These are phyloP conservation scores for Catamblyrhynchus diadema DNA, from an alignment of 2,797 vertebrate species.

Conservation along the genomic window DNA sequence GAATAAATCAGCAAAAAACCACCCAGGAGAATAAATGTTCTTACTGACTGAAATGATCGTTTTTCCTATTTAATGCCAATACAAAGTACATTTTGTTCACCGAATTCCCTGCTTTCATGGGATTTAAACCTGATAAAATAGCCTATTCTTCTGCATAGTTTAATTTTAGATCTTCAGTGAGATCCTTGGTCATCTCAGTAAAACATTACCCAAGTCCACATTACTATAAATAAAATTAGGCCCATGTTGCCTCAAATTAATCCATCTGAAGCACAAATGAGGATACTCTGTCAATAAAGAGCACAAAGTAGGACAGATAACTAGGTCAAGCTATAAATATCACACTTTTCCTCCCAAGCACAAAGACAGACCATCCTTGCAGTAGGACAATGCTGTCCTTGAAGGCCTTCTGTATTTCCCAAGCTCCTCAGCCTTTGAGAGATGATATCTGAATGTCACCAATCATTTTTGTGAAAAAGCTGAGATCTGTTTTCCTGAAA, in stretches of 20 bases:
- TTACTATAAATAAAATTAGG: not conserved
- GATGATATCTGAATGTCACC: not conserved
- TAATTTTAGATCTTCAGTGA: not conserved
- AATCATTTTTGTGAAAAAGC: not conserved
- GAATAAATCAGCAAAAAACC: not conserved
- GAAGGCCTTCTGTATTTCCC: not conserved
- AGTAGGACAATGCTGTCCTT: not conserved
- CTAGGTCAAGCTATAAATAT: not conserved
- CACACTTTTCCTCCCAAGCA: not conserved
- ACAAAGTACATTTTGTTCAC: not conserved
- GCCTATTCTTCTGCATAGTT: not conserved
- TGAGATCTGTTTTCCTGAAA: not conserved
- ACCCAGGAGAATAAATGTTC: not conserved
- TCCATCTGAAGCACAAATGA: not conserved
- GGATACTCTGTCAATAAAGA: not conserved
- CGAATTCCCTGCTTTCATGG: not conserved
- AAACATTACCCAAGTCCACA: not conserved
- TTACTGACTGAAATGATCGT: not conserved
- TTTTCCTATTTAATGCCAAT: not conserved
- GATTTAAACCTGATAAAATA: not conserved
- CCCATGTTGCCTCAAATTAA: not conserved
- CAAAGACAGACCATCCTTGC: not conserved
- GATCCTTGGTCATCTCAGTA: not conserved
- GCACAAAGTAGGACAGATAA: not conserved
- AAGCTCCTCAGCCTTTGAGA: not conserved